Percentiles rank a stretch among this genome's conserved stretches.
These are phyloP conservation scores for Pimephales promelas DNA, from an alignment of 2,113 vertebrate genomes.

Conservation along the genomic window DNA sequence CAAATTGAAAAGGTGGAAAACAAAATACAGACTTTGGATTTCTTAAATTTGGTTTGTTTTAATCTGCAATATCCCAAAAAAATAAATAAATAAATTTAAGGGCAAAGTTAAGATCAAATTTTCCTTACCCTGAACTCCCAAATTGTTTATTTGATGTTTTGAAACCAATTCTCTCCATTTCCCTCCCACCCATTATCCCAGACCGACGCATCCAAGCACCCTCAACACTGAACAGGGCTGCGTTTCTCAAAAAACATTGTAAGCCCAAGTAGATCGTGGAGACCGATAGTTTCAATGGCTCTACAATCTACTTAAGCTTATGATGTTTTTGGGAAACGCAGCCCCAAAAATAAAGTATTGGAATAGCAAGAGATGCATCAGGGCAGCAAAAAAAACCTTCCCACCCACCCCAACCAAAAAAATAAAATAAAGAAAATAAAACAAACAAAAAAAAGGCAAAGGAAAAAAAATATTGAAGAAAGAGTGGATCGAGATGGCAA, in stretches of 20 bases:
- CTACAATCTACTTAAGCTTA: no score
- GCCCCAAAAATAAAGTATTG: background rate
- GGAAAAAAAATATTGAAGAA: constrained; percentile 63
- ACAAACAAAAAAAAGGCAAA: constrained; percentile 37
- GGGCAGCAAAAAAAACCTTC: constrained; percentile 69
- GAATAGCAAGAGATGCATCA: constrained; percentile 63
- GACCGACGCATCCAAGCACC: constrained; percentile 61
- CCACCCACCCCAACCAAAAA: constrained; percentile 55
- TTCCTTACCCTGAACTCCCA: constrained; percentile 58
- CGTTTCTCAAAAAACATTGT: no score
- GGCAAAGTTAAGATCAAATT: constrained; percentile 60
- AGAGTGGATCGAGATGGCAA: constrained; percentile 58
- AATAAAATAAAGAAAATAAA: background rate
- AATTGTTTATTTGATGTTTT: constrained; percentile 48
- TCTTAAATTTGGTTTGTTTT: constrained; percentile 19
- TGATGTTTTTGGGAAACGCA: no score
- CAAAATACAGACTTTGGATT: background rate
- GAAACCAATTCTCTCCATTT: constrained; percentile 36
- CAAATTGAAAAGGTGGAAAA: constrained; percentile 27
- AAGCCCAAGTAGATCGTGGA: no score
- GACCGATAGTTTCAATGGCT: no score
- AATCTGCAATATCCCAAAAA: background rate
- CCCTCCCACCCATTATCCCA: constrained; percentile 47
- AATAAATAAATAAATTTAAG: constrained; percentile 44
- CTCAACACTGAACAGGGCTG: background rate